Evolutionary conservation across 2,113 vertebrate genomes (phyloP).

Genomic region (Bungarus multicinctus): DNA sequence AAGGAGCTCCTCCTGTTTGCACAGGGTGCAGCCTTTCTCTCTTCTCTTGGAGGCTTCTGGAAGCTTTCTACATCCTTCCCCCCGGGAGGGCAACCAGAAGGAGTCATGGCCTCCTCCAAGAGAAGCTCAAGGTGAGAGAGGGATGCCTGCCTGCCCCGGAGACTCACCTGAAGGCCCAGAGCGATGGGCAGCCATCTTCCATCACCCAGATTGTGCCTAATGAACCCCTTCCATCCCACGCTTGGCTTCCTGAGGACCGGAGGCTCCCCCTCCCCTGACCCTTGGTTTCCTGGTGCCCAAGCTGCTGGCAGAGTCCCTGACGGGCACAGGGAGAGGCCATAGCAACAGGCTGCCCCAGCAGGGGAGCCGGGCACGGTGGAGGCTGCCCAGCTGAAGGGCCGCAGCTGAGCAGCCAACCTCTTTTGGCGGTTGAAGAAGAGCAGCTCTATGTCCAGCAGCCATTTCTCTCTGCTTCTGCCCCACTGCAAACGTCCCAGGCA

Average conservation of each 20-base stretch:
- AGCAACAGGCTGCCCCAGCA: background rate
- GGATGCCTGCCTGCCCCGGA: background rate
- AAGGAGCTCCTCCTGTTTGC: background rate
- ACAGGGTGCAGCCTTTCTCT: background rate
- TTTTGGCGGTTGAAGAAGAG: background rate
- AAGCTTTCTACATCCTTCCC: no score
- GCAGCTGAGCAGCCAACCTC: background rate
- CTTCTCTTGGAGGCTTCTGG: background rate
- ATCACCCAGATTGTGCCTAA: background rate
- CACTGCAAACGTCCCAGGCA: background rate
- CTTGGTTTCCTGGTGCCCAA: background rate
- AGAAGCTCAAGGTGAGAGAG: background rate
- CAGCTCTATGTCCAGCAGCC: background rate
- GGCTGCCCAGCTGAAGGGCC: background rate
- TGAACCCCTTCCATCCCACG: background rate
- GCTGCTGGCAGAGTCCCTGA: background rate
- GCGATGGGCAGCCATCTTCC: background rate
- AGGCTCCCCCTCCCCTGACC: background rate
- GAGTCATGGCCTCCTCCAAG: background rate
- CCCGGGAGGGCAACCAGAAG: no score
- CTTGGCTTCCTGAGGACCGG: background rate
- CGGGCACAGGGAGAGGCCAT: background rate
- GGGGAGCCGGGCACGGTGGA: background rate
- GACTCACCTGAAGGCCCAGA: background rate
- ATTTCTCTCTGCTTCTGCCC: background rate